Base-by-base conservation (phyloP, 1,140 invertebrate species). In the Bombus terrestris region DNA sequence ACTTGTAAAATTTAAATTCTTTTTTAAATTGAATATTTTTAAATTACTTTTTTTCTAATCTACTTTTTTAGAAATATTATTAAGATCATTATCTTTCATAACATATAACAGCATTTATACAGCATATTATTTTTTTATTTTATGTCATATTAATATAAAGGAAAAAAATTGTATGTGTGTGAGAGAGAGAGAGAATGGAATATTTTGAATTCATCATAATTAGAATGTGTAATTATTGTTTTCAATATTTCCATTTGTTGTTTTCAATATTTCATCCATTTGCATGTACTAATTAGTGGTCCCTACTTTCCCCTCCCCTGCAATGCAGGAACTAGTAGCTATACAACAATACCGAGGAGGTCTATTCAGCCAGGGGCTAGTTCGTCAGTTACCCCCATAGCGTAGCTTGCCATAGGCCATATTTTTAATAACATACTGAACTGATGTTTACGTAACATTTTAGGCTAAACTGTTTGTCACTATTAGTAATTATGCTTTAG, bases 291-390 rank as follows among this genome's bases (percentile, higher is more conserved):
- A 95, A 95, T 95, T 94, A 94, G 94, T 92, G 92, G 90, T 95
- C 87, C 92, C 92, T 91, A 89, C 89, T 87, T 92, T 85, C 92
- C 95, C 94, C 92, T 93, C 82, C 91, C 94, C 94, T 95, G 94
- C 94, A 91, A 93, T 73, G 94, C 94, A 95, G 94, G 94, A 91
- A 80, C 91, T 94, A 95, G 93, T 95, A 95, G 95, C 95, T 95
- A 95, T 95, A 94, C 95, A 95, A 95, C 93, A 93, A 95, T 95
- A 95, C 94, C 93, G 94, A 95, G 95, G 95, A 94, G 92, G 94
- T 95, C 93, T 93, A 91, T 95, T 94, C 94, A 92, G 90, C 94
- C 95, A 95, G 94, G 94, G 94, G 92, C 94, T 93, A 95, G 94
- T 92, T 94, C 94, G 92, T 94, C 91, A 89, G 94, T 94, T 95